Conservation (phyloP, 2,797 vertebrate species). For the Sebastes taczanowskii region DNA sequence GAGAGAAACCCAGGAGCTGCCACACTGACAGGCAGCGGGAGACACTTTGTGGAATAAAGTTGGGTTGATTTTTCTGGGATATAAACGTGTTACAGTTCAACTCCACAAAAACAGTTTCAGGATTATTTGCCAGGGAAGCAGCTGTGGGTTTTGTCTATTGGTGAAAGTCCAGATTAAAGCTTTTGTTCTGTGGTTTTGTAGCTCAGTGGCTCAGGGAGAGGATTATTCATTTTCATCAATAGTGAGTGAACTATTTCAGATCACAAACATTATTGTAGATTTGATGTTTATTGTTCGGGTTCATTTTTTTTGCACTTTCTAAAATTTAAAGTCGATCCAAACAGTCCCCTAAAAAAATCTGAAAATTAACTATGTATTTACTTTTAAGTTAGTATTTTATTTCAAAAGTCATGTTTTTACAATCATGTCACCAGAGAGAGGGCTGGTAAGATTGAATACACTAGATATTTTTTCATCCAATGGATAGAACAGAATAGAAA, state of each 20-base stretch:
- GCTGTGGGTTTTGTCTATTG: constrained; percentile 36
- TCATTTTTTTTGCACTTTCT: neutral
- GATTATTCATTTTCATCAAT: constrained; percentile 26
- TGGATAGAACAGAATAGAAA: neutral
- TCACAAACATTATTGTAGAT: constrained; percentile 17
- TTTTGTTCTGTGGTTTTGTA: constrained; percentile 60
- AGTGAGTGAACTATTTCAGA: constrained; percentile 8
- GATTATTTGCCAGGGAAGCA: constrained; percentile 43
- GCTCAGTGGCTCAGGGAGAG: constrained; percentile 35
- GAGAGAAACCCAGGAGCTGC: neutral
- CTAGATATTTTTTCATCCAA: neutral
- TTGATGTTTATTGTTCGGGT: neutral
- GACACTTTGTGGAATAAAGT: neutral
- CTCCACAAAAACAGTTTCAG: constrained; percentile 33
- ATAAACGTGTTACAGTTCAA: constrained; percentile 17
- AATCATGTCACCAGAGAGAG: neutral
- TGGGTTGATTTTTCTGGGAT: neutral
- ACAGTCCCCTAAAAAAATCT: neutral
- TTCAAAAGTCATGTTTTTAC: neutral
- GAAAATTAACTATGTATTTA: neutral
- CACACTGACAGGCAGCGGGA: neutral
- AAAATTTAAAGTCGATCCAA: neutral
- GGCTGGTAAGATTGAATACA: neutral
- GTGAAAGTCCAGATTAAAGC: constrained; percentile 62
- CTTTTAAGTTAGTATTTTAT: neutral